Conservation (phyloP, 2,797 vertebrate species). For the Darevskia mixta region DNA sequence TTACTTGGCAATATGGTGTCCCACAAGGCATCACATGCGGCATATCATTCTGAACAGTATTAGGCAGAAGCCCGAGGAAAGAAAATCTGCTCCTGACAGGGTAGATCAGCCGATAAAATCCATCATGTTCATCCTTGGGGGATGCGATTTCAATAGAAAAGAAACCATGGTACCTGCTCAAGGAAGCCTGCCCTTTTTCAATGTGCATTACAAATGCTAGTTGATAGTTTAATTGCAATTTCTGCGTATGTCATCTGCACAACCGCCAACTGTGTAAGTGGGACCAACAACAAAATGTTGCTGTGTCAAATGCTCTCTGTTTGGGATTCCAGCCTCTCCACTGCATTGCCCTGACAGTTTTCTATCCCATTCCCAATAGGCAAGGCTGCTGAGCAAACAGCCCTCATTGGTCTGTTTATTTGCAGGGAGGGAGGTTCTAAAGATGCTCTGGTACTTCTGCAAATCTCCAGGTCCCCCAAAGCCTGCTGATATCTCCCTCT, state of each 20-base stretch:
- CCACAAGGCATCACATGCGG: background rate
- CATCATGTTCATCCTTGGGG: background rate
- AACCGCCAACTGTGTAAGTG: background rate
- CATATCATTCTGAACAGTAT: background rate
- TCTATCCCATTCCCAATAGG: too few species aligned
- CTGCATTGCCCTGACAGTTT: too few species aligned
- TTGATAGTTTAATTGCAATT: slow-evolving; percentile 44
- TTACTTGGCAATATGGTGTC: background rate
- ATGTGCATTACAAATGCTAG: slow-evolving; percentile 48
- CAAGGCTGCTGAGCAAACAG: too few species aligned
- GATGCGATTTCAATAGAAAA: slow-evolving; percentile 40
- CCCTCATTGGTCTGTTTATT: too few species aligned
- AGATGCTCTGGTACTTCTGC: too few species aligned
- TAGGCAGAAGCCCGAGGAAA: background rate
- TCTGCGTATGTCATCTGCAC: slow-evolving; percentile 35
- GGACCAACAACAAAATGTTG: background rate
- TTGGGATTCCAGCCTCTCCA: background rate
- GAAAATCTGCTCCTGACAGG: slow-evolving; percentile 13
- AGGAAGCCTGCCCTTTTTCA: slow-evolving; percentile 46
- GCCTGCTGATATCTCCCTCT: too few species aligned
- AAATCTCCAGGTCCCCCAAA: too few species aligned
- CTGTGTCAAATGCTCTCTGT: background rate
- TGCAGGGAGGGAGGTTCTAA: too few species aligned
- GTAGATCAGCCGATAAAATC: slow-evolving; percentile 14
- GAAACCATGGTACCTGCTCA: slow-evolving; percentile 22